phyloP scores from a whole-genome alignment of 2,797 vertebrate genomes.

The Ciconia nigra region DNA sequence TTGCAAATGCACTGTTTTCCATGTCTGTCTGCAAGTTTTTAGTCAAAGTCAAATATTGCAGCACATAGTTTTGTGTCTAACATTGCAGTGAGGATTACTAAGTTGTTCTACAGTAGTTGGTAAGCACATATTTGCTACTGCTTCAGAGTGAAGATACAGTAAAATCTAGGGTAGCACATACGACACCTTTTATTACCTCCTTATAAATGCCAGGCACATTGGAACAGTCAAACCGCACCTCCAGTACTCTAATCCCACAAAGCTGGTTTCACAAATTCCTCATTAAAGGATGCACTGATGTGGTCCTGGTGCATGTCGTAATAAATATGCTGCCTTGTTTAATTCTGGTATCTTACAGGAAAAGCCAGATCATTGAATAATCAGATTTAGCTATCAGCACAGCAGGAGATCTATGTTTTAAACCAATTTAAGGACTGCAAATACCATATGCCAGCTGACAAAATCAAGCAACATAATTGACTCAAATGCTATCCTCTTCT shows the following conservation, averaged over 20 bases:
- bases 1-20: not conserved
- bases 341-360: constrained; percentile 60
- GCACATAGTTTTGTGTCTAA: not conserved
- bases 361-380: constrained; percentile 71
- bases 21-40: not conserved
- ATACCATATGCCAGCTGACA: constrained; percentile 70
- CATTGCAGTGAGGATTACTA: not conserved
- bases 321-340: constrained; percentile 53
- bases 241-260: not conserved
- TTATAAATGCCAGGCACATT: not conserved
- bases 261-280: constrained; percentile 42
- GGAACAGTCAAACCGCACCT: not conserved
- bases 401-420: constrained; percentile 63
- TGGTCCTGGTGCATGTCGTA: not conserved
- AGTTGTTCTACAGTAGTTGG: not conserved
- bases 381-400: constrained; percentile 69
- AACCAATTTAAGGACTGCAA: constrained; percentile 62
- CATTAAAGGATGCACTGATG: constrained; percentile 26
- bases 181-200: not conserved
- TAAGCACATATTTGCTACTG: not conserved
- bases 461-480: constrained; percentile 62
- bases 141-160: not conserved
- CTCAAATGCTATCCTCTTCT: constrained; percentile 52
- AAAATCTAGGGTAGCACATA: not conserved
- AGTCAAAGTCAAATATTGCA: not conserved